Evolutionary conservation across 2,888 invertebrate genomes (phyloP).

Genomic region (Diplolepis rosae): DNA sequence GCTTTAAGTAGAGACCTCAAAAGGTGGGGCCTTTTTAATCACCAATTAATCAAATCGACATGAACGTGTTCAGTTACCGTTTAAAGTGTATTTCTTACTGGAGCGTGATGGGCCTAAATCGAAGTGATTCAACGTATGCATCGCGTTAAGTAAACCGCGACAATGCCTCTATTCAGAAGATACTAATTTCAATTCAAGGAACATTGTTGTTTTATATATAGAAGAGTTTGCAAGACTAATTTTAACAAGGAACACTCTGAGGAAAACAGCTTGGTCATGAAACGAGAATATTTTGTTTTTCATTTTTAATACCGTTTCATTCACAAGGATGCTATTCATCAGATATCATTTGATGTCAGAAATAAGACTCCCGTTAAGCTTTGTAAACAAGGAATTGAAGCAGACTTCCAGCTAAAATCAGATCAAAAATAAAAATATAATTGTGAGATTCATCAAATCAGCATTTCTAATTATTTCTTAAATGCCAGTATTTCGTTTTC

Average conservation of each 20-base stretch:
- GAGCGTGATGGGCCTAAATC: background rate
- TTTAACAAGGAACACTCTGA: background rate
- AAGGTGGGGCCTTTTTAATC: background rate
- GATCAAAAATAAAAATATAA: too few relatives aligned
- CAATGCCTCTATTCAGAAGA: background rate
- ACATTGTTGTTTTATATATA: background rate
- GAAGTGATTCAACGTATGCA: background rate
- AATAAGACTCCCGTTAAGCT: background rate
- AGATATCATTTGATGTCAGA: background rate
- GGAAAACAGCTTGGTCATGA: too few relatives aligned
- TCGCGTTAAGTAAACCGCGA: background rate
- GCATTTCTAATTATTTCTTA: too few relatives aligned
- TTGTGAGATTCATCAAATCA: too few relatives aligned
- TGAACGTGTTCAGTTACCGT: background rate
- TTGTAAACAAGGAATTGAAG: background rate
- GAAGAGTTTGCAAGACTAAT: background rate
- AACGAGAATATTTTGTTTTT: background rate
- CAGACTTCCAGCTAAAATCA: too few relatives aligned
- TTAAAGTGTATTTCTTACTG: background rate
- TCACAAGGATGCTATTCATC: background rate
- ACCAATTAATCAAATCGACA: background rate
- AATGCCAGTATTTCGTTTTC: too few relatives aligned
- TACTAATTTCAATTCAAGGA: background rate
- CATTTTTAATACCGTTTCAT: background rate
- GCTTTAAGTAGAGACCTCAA: background rate